Evolutionary conservation across 1,140 invertebrate species (phyloP).

Genomic region (Bombus waltoni): DNA sequence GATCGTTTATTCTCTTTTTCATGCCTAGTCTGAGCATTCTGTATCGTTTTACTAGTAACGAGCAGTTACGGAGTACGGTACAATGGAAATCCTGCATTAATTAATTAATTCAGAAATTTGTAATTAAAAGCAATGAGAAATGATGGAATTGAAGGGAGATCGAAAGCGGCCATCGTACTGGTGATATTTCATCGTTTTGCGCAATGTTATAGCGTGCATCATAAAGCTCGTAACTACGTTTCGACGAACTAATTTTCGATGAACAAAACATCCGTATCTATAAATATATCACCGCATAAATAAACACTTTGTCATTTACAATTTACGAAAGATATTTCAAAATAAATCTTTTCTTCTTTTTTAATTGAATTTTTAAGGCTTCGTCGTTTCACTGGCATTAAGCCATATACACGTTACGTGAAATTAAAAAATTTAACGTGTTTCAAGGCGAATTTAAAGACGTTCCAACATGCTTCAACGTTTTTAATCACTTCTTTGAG

Average conservation of each 20-base stretch:
- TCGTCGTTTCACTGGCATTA: too few species aligned
- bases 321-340: not conserved
- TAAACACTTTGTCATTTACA: not conserved
- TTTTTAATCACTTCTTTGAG: not conserved
- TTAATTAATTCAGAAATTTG: conserved; percentile 15
- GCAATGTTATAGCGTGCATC: not conserved
- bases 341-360: not conserved
- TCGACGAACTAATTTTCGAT: not conserved
- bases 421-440: not conserved
- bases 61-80: not conserved
- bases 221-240: not conserved
- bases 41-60: not conserved
- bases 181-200: not conserved
- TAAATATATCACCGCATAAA: not conserved
- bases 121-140: conserved; percentile 20
- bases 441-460: not conserved
- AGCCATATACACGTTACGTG: too few species aligned
- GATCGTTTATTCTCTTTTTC: not conserved
- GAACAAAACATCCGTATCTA: not conserved
- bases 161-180: not conserved
- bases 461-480: too few species aligned
- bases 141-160: conserved; percentile 8
- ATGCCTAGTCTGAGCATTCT: not conserved
- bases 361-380: too few species aligned
- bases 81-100: not conserved